Evolutionary conservation across 2,113 vertebrate genomes (phyloP), one percentile per base, ranked within the genome.

Genomic region (Callipepla californica): DNA sequence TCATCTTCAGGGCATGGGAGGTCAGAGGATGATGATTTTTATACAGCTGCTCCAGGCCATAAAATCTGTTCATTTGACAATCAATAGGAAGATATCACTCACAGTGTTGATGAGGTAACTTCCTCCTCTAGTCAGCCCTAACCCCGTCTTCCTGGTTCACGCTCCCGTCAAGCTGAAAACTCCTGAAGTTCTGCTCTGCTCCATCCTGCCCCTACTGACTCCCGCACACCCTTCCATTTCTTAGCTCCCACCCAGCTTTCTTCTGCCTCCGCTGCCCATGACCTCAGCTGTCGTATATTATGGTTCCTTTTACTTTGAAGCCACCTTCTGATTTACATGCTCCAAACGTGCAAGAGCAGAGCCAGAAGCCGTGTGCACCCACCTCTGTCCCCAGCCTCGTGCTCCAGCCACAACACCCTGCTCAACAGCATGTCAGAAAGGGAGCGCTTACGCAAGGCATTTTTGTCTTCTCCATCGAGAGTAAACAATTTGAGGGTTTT

Each of bases 381-480:
- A 0, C 8, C 32, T 75, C 61, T 44, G 62, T 62, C 44, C 70
- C 62, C 18, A 6, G 74, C 36, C 69, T 18, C 13, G 1, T 0
- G 2, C 23, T 61, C 36, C 62, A 58, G 57, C 77, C 57, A 7
- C 20, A 8, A 38, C 53, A 79, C 11, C 72, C 55, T 70, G 65
- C 47, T 65, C 73, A 55, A 2, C 30, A 73, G 30, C 36, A 59
- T 23, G 53, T 70, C 44, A 57, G 21, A 17, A 83, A 76, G 75
- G 32, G 22, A 13, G 30, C 55, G 74, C 84, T 82, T 86, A 62
- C 42, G 26, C 80, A 82, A 58, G 44, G 51, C 77, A 66, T 74
- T 96, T 94, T 96, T 76, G 74, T 78, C 87, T 92, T 88, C 94
- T 69, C 78, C 86, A 79, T 73, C 69, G 94, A 73, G 93, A 96